Conservation (phyloP, 1,140 invertebrate genomes). For the Nomia melanderi region DNA sequence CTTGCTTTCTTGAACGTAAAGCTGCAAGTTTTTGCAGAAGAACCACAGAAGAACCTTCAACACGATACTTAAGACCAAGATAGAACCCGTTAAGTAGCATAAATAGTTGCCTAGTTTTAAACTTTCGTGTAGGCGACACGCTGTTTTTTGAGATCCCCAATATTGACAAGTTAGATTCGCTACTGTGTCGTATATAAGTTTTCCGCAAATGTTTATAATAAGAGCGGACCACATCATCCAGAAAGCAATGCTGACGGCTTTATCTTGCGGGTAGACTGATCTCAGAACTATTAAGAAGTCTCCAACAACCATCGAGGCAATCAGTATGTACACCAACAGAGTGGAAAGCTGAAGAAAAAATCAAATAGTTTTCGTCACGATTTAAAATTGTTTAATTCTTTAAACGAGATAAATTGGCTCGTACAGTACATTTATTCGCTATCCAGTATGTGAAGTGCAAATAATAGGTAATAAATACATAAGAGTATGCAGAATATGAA, state of each 20-base stretch:
- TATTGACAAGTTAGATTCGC: conserved; percentile 71
- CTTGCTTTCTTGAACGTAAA: conserved; percentile 61
- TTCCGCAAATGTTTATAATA: conserved; percentile 82
- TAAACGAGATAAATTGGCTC: too few species aligned
- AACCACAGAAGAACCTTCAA: conserved; percentile 67
- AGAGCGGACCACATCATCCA: conserved; percentile 80
- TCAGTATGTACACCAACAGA: conserved; percentile 64
- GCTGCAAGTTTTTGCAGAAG: conserved; percentile 64
- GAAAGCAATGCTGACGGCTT: conserved; percentile 83
- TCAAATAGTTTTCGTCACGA: background rate
- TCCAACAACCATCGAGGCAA: conserved; percentile 80
- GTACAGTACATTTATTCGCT: too few species aligned
- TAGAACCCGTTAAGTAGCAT: conserved; percentile 67
- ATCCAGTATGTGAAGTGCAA: too few species aligned
- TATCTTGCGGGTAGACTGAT: conserved; percentile 82
- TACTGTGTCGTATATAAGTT: conserved; percentile 81
- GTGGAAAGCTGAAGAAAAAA: conserved; percentile 63
- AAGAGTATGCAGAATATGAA: too few species aligned
- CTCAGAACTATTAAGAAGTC: conserved; percentile 83
- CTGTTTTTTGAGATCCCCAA: conserved; percentile 62
- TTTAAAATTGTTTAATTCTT: too few species aligned
- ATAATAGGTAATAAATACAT: too few species aligned
- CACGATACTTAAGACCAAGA: conserved; percentile 62
- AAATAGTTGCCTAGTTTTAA: conserved; percentile 69
- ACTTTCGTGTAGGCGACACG: conserved; percentile 70